Percentiles rank a stretch among this genome's conserved stretches.
Conservation (phyloP, 2,113 vertebrate genomes). For the Varanus komodoensis region DNA sequence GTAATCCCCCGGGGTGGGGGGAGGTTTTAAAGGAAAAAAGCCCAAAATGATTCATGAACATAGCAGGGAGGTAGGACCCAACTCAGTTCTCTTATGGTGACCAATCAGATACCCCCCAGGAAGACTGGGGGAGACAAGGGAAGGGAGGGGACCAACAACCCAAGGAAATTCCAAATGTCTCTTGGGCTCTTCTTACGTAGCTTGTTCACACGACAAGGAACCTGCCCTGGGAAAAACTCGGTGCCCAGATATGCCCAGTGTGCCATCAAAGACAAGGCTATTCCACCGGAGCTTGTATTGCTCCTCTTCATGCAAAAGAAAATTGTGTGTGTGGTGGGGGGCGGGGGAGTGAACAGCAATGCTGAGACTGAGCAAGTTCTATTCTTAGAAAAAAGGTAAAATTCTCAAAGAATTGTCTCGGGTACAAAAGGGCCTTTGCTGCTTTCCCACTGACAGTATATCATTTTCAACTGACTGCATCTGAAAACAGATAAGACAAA, state of each 20-base stretch:
- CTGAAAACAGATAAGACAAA: constrained; percentile 42
- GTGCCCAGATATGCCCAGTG: neutral
- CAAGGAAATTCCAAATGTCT: too few relatives aligned
- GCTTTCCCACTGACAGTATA: constrained; percentile 18
- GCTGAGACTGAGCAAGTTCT: neutral
- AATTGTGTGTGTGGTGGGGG: neutral
- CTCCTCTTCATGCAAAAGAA: neutral
- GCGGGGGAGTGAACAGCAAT: neutral
- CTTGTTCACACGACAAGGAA: too few relatives aligned
- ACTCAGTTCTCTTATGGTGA: too few relatives aligned
- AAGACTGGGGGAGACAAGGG: too few relatives aligned
- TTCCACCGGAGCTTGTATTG: neutral
- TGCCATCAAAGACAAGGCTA: neutral
- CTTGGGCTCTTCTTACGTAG: too few relatives aligned
- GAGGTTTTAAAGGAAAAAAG: too few relatives aligned
- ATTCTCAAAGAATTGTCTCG: neutral
- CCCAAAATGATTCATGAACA: too few relatives aligned
- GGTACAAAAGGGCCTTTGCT: neutral
- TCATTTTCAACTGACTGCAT: constrained; percentile 31
- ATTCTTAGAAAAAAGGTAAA: constrained; percentile 4
- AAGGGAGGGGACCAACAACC: too few relatives aligned
- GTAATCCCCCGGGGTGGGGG: too few relatives aligned
- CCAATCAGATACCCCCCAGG: too few relatives aligned
- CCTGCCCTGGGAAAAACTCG: too few relatives aligned
- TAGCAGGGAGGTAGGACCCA: too few relatives aligned